Evolutionary conservation across 2,113 vertebrate species (phyloP), one percentile per base, ranked within the genome.

Genomic region (Tenrec ecaudatus): DNA sequence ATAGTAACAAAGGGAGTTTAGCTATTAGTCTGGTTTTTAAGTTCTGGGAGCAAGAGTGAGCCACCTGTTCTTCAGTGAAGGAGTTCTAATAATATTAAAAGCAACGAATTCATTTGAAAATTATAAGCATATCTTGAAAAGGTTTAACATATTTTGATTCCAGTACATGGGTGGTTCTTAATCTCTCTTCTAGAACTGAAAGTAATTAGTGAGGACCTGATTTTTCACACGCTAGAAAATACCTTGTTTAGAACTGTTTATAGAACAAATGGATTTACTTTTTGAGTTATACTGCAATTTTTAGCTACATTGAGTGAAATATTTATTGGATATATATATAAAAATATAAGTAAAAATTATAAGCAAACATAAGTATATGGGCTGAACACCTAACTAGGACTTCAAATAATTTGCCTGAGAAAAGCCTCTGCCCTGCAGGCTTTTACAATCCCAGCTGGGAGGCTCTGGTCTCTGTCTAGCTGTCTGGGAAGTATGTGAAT

Each of bases 381-480:
- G 43, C 43, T 47, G 10, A 47, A 62, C 8, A 94, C 64, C 38
- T 58, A 64, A 73, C 16, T 64, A 71, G 29, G 19, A 16, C 83
- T 83, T 93, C 31, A 94, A 91, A 92, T 77, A 43, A 86, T 47
- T 20, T 64, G 62, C 85, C 23, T 88, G 90, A 80, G 10, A 78
- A 78, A 92, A 92, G 89, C 36, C 19, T 57, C 22, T 76, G 38
- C 5, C n/a, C 89, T 60, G 22, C 43, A 82, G 16, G 17, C 69
- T 6, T 78, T 82, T 11, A 78, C 17, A 88, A 12, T 71, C 19
- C 5, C 16, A 71, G n/a, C 12, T 79, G 40, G 1, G 33, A 90
- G 22, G 79, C 33, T 69, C 0, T 43, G 33, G 23, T 6, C 36
- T 6, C 20, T 14, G 43, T 58, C 25, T 92, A 83, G 25, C 86